These are phyloP conservation scores for Trichogramma dendrolimi DNA, from an alignment of 2,888 invertebrate genomes.

Conservation along the genomic window DNA sequence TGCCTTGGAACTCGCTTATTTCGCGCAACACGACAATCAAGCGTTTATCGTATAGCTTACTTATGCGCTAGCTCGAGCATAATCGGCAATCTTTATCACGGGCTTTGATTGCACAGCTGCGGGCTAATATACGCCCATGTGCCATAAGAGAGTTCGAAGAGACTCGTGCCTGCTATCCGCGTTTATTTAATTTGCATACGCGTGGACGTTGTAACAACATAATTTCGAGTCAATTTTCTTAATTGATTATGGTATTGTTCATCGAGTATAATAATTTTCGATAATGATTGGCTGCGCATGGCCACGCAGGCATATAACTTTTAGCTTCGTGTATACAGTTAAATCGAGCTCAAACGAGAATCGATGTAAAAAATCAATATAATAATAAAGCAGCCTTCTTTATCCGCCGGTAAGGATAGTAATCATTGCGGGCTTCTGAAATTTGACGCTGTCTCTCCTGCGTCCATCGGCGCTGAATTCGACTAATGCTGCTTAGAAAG, in stretches of 20 bases:
- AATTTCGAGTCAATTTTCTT: too few relatives aligned
- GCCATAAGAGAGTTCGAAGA: too few relatives aligned
- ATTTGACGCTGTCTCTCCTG: constrained; percentile 38
- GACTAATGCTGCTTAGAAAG: constrained; percentile 33
- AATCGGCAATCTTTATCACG: constrained; percentile 15
- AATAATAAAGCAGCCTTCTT: constrained; percentile 34
- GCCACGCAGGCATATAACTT: too few relatives aligned
- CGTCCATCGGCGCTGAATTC: constrained; percentile 42
- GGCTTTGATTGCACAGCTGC: background rate
- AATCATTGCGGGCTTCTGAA: constrained; percentile 35
- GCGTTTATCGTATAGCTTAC: constrained; percentile 18
- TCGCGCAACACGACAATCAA: constrained; percentile 30
- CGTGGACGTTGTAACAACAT: too few relatives aligned
- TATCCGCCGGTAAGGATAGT: constrained; percentile 41
- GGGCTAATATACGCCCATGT: too few relatives aligned
- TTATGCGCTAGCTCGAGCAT: background rate
- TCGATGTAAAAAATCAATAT: constrained; percentile 23
- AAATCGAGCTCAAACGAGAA: too few relatives aligned
- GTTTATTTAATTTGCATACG: too few relatives aligned
- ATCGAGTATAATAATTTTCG: too few relatives aligned
- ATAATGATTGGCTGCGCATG: too few relatives aligned
- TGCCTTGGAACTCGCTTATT: constrained; percentile 26
- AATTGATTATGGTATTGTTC: too few relatives aligned
- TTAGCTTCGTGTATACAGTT: too few relatives aligned
- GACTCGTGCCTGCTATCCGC: too few relatives aligned